Conservation (phyloP, 2,888 invertebrate species). For the Athetis lepigone region DNA sequence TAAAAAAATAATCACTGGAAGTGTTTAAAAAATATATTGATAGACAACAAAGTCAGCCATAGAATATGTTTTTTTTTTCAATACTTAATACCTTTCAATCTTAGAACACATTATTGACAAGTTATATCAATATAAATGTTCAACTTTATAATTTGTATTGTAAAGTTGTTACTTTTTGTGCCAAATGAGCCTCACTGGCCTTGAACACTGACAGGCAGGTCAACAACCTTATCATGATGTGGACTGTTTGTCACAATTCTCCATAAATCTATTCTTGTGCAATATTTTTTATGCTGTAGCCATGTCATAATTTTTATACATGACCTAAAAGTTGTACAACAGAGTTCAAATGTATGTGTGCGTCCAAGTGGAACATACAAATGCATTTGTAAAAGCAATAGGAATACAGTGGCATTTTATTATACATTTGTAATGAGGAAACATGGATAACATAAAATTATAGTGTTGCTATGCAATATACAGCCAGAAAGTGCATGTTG, state of each 20-base stretch:
- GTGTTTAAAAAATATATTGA: too few species aligned
- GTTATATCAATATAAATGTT: conserved; percentile 20
- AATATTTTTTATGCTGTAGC: background rate
- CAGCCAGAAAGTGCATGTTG: background rate
- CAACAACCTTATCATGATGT: conserved; percentile 46
- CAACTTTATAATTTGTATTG: conserved; percentile 25
- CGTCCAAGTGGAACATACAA: background rate
- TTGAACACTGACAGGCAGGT: conserved; percentile 56
- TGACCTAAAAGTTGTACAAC: background rate
- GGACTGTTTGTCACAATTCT: conserved; percentile 32
- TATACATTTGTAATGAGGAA: background rate
- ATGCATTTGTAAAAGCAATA: background rate
- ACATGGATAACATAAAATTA: conserved; percentile 7
- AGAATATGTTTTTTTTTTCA: too few species aligned
- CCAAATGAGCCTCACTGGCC: conserved; percentile 43
- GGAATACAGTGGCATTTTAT: background rate
- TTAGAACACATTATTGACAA: background rate
- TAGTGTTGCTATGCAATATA: conserved; percentile 1
- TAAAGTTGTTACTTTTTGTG: conserved; percentile 46
- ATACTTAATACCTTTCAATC: background rate
- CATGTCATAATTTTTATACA: conserved; percentile 12
- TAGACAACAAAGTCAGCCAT: too few species aligned
- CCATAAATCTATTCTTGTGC: conserved; percentile 18
- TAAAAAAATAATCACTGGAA: too few species aligned
- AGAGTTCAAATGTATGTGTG: conserved; percentile 4